Percentiles rank a stretch among this genome's conserved stretches.
Evolutionary conservation across 2,797 vertebrate species (phyloP).

Genomic region (Brotula barbata): DNA sequence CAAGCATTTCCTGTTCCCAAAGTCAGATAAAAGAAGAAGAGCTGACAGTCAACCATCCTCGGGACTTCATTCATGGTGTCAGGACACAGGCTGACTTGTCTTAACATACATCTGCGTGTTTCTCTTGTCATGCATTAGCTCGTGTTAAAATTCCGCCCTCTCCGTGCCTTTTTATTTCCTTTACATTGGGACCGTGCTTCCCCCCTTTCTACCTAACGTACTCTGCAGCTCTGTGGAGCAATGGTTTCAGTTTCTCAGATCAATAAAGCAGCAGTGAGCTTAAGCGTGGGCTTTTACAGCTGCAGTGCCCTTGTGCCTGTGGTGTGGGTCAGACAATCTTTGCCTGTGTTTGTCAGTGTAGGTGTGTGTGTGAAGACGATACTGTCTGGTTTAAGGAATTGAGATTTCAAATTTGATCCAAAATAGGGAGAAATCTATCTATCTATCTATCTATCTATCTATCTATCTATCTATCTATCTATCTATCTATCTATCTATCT

Average conservation of each 20-base stretch:
- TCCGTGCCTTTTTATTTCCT: background rate
- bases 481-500: no score
- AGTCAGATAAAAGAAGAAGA: no score
- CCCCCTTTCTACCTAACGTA: slow-evolving; percentile 28
- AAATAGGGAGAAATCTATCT: background rate
- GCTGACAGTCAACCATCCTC: no score
- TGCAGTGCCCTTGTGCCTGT: slow-evolving; percentile 52
- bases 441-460: no score
- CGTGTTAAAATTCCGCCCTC: slow-evolving; percentile 41
- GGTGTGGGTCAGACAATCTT: slow-evolving; percentile 34
- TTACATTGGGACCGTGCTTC: slow-evolving; percentile 37
- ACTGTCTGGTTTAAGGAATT: background rate
- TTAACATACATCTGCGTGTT: no score
- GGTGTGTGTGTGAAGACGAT: slow-evolving; percentile 1
- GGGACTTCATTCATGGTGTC: no score
- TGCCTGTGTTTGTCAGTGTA: slow-evolving; percentile 3
- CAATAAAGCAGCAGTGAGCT: slow-evolving; percentile 56
- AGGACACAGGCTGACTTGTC: no score
- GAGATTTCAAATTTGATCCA: background rate
- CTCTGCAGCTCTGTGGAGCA: slow-evolving; percentile 30
- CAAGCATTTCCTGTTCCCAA: no score
- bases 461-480: no score
- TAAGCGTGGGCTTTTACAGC: slow-evolving; percentile 40
- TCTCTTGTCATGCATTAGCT: no score
- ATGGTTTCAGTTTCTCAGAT: slow-evolving; percentile 48